A percentile compares a stretch with the other conserved stretches of the same genome.
Evolutionary conservation across 2,113 vertebrate genomes (phyloP).

Genomic region (Lutjanus erythropterus): DNA sequence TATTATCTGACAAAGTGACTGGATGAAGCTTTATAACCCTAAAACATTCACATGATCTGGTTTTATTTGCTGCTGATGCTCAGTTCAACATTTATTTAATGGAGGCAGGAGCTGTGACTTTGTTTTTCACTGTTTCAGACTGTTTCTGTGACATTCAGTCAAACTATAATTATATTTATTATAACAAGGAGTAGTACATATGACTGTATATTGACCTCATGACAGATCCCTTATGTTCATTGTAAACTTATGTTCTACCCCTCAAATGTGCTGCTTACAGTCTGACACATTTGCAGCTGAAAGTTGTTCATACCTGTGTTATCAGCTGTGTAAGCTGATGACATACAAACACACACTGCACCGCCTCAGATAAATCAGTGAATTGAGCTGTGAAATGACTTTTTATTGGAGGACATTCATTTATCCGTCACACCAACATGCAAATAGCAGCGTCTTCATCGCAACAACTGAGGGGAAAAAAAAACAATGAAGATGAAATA

Average conservation of each 20-base stretch:
- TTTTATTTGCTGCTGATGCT: slow-evolving; percentile 5
- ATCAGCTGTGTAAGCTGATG: background rate
- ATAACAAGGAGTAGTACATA: background rate
- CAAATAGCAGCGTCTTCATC: slow-evolving; percentile 23
- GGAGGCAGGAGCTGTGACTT: background rate
- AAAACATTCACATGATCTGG: background rate
- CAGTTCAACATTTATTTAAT: background rate
- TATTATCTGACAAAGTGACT: background rate
- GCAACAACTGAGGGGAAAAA: slow-evolving; percentile 19
- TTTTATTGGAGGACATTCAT: slow-evolving; percentile 44
- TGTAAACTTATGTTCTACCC: background rate
- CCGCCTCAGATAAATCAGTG: slow-evolving; percentile 8
- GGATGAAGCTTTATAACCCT: slow-evolving; percentile 6
- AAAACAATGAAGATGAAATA: slow-evolving; percentile 14
- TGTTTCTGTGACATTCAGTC: background rate
- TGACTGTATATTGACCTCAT: background rate
- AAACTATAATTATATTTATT: background rate
- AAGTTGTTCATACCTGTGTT: slow-evolving; percentile 20
- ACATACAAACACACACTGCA: background rate
- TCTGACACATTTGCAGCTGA: background rate
- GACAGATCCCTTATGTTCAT: background rate
- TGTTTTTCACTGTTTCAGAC: background rate
- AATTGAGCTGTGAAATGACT: slow-evolving; percentile 58
- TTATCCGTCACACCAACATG: slow-evolving; percentile 32
- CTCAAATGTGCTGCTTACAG: slow-evolving; percentile 5